Conservation (phyloP, 2,888 invertebrate genomes). For the Eudasyphora cyanicolor region DNA sequence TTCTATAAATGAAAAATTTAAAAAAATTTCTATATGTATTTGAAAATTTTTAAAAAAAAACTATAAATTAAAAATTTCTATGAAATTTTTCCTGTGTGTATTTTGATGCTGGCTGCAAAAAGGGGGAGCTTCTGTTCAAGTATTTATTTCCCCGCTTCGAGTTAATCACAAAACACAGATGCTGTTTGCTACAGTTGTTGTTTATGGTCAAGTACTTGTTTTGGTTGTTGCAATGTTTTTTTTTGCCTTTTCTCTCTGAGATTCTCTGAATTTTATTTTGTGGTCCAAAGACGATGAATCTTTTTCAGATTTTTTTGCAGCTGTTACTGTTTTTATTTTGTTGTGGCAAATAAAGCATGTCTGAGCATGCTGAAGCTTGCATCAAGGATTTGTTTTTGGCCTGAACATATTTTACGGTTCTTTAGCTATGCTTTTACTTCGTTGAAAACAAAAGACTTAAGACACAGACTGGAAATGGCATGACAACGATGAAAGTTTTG, state of each 20-base stretch:
- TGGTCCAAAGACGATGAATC: not conserved
- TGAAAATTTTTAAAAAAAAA: too few relatives aligned
- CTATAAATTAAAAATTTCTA: too few relatives aligned
- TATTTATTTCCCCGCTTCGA: too few relatives aligned
- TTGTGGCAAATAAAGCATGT: too few relatives aligned
- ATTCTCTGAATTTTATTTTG: not conserved
- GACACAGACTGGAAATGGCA: not conserved
- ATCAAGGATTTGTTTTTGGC: too few relatives aligned
- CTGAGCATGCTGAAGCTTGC: too few relatives aligned
- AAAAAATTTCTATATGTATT: too few relatives aligned
- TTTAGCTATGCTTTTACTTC: not conserved
- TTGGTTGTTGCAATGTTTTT: constrained; percentile 19
- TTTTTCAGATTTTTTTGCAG: not conserved
- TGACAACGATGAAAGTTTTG: not conserved
- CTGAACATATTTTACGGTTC: not conserved
- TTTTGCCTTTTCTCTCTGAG: not conserved
- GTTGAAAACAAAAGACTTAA: not conserved
- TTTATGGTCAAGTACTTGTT: not conserved
- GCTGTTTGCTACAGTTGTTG: too few relatives aligned
- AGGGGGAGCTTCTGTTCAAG: too few relatives aligned
- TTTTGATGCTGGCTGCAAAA: too few relatives aligned
- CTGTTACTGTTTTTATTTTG: not conserved
- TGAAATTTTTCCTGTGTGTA: too few relatives aligned
- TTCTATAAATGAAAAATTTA: too few relatives aligned
- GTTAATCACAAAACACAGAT: not conserved